Evolutionary conservation across 2,113 vertebrate species (phyloP).

Genomic region (Tinamus guttatus): DNA sequence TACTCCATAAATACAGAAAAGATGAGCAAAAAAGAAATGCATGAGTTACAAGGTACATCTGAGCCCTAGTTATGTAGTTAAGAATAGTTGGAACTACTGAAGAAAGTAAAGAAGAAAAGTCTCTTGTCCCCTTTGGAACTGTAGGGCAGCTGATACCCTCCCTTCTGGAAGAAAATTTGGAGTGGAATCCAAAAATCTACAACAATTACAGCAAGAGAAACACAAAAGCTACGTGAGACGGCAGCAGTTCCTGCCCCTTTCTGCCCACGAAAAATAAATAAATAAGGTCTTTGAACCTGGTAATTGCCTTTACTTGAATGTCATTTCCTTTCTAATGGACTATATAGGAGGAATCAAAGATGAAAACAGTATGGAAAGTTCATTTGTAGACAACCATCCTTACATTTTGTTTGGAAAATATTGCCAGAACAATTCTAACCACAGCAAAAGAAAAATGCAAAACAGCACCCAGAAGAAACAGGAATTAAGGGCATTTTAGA

Average conservation of each 20-base stretch:
- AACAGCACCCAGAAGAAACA: background rate
- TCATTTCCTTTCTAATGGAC: background rate
- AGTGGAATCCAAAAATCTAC: background rate
- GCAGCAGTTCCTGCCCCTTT: background rate
- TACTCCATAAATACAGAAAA: background rate
- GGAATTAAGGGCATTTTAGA: background rate
- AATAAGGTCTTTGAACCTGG: background rate
- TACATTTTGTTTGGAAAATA: fast-evolving
- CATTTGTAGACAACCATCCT: background rate
- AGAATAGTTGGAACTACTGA: background rate
- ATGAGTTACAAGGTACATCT: background rate
- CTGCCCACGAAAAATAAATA: background rate
- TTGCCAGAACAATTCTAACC: background rate
- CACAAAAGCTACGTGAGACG: background rate
- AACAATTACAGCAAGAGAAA: background rate
- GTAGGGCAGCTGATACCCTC: background rate
- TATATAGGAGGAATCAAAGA: fast-evolving
- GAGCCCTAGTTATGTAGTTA: background rate
- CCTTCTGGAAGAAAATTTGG: background rate
- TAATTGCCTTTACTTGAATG: fast-evolving
- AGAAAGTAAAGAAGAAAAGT: background rate
- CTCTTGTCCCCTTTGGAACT: background rate
- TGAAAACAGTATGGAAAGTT: no score
- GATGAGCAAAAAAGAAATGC: fast-evolving
- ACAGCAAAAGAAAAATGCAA: background rate